Evolutionary conservation across 2,113 vertebrate species (phyloP).

Genomic region (Pitta sordida): DNA sequence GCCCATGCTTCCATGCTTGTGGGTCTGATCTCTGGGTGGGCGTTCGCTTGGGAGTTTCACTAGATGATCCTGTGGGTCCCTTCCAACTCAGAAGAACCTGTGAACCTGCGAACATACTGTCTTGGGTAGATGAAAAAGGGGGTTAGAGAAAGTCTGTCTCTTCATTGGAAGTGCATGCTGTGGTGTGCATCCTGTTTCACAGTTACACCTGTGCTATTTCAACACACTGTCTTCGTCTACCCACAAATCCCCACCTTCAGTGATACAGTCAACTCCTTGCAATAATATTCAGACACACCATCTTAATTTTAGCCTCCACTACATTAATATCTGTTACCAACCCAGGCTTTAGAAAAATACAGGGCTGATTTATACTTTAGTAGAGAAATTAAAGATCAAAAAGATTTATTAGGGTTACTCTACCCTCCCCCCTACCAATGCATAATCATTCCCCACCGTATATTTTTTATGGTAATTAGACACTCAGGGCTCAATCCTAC

Average conservation of each 20-base stretch:
- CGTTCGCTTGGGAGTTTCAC: too few relatives aligned
- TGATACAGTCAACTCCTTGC: neutral
- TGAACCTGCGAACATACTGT: too few relatives aligned
- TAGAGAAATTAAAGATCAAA: conserved; percentile 64
- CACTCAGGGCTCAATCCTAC: conserved; percentile 30
- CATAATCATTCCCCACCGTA: conserved; percentile 51
- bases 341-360: conserved; percentile 43
- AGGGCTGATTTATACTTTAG: conserved; percentile 62
- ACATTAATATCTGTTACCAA: conserved; percentile 52
- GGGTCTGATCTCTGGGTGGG: too few relatives aligned
- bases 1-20: too few relatives aligned
- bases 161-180: neutral
- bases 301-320: conserved; percentile 25
- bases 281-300: conserved; percentile 38
- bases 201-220: neutral
- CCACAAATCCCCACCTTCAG: neutral
- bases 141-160: neutral
- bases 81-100: too few relatives aligned
- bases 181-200: neutral
- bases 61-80: too few relatives aligned
- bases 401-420: conserved; percentile 63
- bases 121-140: neutral
- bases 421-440: conserved; percentile 28
- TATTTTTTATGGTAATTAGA: conserved; percentile 65
- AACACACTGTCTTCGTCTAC: neutral